Evolutionary conservation across 2,113 vertebrate species (phyloP), one percentile per base, ranked within the genome.

Genomic region (Myodes glareolus): DNA sequence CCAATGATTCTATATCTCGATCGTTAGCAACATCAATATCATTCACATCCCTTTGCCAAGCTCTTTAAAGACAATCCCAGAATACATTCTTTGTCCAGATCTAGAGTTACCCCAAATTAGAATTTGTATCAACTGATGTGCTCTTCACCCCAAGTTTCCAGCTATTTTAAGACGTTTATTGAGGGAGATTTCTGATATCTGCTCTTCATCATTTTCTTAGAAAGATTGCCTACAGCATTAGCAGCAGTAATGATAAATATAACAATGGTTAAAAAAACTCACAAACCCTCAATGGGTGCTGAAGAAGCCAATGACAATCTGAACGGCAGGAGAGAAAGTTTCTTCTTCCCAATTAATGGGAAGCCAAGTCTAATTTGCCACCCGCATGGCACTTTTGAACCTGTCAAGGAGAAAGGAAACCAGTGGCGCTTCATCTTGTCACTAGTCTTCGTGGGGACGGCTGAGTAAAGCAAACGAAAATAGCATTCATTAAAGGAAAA

Each of bases 281-380:
- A 91, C 7, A 94, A 91, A 93, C 92, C 75, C 80, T 96, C 93
- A 70, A 70, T 98, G 96, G 97, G 82, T 96, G 96, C 94, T 97
- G 92, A 98, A 97, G 91, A 96, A 96, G 93, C 97, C 98, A 96
- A 96, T 96, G 98, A 98, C 97, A 98, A 94, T 97, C 96, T 92
- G 97, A 98, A 98, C 97, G 97, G 98, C 97, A 89, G 98, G 98
- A 97, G 97, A 96, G 97, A 97, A 98, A 97, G 96, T 95, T 97
- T 98, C 91, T 98, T 97, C 97, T 98, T 98, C 95, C 96, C 98
- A 98, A 98, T 98, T 98, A 98, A 98, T 1, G 14, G 97, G 95
- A 93, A 98, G 97, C 96, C 96, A 97, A 92, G 13, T 95, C 96
- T 98, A 98, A 98, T 98, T 98, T 98, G 96, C 98, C 97, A 98